Percentiles rank a stretch among this genome's conserved stretches.
These are phyloP conservation scores for Perognathus longimembris DNA, from an alignment of 2,113 vertebrate genomes.

Conservation along the genomic window DNA sequence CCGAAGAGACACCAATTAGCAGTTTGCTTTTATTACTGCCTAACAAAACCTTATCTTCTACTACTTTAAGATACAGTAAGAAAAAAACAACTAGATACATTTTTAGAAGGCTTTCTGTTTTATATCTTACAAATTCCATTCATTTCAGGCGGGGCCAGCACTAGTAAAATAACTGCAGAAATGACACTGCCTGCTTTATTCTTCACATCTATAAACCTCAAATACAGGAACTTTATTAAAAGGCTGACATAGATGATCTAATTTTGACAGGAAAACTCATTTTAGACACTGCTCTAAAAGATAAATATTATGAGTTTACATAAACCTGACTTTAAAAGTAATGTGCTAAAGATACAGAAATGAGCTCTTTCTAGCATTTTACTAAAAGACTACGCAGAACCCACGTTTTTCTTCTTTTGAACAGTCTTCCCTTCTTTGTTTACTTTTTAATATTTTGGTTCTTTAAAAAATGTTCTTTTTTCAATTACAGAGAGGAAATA, in stretches of 20 bases:
- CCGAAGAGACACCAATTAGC: conserved; percentile 86
- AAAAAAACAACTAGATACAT: background rate
- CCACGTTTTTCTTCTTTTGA: conserved; percentile 74
- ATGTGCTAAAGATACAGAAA: conserved; percentile 22
- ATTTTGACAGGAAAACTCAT: conserved; percentile 57
- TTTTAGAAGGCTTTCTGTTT: conserved; percentile 11
- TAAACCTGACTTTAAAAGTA: conserved; percentile 56
- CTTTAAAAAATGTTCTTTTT: conserved; percentile 77
- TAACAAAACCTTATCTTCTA: conserved; percentile 1
- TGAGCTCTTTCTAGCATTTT: conserved; percentile 48
- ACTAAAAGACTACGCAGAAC: conserved; percentile 63
- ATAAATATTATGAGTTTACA: background rate
- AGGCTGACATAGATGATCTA: background rate
- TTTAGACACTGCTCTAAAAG: conserved; percentile 56
- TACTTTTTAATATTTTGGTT: conserved; percentile 83
- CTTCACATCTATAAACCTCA: conserved; percentile 22
- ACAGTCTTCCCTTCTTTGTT: conserved; percentile 82
- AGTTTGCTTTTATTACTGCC: conserved; percentile 80
- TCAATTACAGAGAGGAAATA: conserved; percentile 88
- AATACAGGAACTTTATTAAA: background rate
- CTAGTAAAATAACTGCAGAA: conserved; percentile 60
- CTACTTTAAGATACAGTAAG: conserved; percentile 40
- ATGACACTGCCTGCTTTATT: conserved; percentile 53
- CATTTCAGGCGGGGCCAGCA: background rate
- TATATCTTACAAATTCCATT: conserved; percentile 53